Evolutionary conservation across 2,797 vertebrate species (phyloP).

Genomic region (Apogon hyalosoma): DNA sequence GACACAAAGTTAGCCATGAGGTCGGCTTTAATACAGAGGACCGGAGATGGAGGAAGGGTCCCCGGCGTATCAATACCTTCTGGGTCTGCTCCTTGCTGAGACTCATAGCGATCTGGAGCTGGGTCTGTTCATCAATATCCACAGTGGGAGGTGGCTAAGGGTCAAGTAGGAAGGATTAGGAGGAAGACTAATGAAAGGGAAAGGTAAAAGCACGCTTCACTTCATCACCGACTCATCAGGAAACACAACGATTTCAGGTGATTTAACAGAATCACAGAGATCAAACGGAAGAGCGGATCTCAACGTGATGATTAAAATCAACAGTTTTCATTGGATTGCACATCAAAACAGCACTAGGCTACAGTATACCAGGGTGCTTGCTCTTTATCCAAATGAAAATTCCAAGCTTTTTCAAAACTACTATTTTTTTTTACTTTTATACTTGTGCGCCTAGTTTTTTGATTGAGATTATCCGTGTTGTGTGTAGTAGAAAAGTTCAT

Average conservation of each 20-base stretch:
- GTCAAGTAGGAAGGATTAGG: slow-evolving; percentile 62
- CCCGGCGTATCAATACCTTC: slow-evolving; percentile 78
- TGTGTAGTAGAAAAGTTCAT: no score
- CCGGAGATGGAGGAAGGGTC: slow-evolving; percentile 33
- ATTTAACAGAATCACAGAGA: slow-evolving; percentile 29
- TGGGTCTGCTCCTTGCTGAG: slow-evolving; percentile 84
- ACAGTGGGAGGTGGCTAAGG: slow-evolving; percentile 73
- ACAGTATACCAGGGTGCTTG: background rate
- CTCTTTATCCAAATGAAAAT: no score
- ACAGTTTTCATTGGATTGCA: slow-evolving; percentile 14
- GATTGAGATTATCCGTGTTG: no score
- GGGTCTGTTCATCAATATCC: slow-evolving; percentile 93
- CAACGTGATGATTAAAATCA: slow-evolving; percentile 22
- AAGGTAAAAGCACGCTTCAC: slow-evolving; percentile 10
- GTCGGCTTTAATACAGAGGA: slow-evolving; percentile 47
- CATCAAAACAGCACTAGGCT: slow-evolving; percentile 3
- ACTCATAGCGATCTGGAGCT: slow-evolving; percentile 92
- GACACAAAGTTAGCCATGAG: slow-evolving; percentile 13
- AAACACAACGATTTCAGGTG: slow-evolving; percentile 7
- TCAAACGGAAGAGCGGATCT: background rate
- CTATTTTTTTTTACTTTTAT: no score
- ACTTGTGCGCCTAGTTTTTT: no score
- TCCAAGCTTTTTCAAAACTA: no score
- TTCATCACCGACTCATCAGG: background rate
- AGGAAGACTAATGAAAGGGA: slow-evolving; percentile 41